A percentile compares a stretch with the other conserved stretches of the same genome.
Conservation (phyloP, 2,888 invertebrate genomes). For the Digitonthophagus gazella region DNA sequence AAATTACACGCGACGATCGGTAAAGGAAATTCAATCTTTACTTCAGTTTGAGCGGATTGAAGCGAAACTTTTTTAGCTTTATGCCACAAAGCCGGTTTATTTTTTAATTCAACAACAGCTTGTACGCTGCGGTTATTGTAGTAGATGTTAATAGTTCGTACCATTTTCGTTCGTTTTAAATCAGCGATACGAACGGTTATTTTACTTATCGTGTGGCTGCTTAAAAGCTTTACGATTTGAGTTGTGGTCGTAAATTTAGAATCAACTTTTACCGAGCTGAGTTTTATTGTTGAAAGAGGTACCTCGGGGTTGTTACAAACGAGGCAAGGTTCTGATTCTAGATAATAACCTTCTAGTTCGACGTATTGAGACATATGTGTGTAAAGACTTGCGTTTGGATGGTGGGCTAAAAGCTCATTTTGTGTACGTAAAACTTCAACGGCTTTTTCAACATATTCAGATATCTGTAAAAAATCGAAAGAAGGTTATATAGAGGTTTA, state of each 20-base stretch:
- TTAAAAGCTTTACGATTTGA: conserved; percentile 93
- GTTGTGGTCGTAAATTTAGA: conserved; percentile 98
- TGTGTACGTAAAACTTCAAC: conserved; percentile 84
- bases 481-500: not conserved
- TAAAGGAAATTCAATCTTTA: conserved; percentile 94
- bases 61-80: conserved; percentile 91
- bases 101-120: conserved; percentile 96
- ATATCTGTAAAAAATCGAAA: conserved; percentile 51
- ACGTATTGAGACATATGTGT: conserved; percentile 90
- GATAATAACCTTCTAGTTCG: conserved; percentile 92
- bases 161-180: conserved; percentile 96
- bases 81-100: conserved; percentile 95
- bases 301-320: conserved; percentile 98
- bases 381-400: conserved; percentile 93
- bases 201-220: conserved; percentile 93
- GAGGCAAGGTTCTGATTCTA: conserved; percentile 95
- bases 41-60: conserved; percentile 89
- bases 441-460: conserved; percentile 81
- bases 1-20: conserved; percentile 97
- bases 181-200: conserved; percentile 92
- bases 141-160: conserved; percentile 91
- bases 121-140: conserved; percentile 96
- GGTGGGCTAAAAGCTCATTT: conserved; percentile 83
- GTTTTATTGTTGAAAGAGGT: conserved; percentile 84
- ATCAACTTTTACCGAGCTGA: conserved; percentile 92